Evolutionary conservation across 2,888 invertebrate genomes (phyloP), one percentile per base, ranked within the genome.

Genomic region (Orchesellides sinensis): DNA sequence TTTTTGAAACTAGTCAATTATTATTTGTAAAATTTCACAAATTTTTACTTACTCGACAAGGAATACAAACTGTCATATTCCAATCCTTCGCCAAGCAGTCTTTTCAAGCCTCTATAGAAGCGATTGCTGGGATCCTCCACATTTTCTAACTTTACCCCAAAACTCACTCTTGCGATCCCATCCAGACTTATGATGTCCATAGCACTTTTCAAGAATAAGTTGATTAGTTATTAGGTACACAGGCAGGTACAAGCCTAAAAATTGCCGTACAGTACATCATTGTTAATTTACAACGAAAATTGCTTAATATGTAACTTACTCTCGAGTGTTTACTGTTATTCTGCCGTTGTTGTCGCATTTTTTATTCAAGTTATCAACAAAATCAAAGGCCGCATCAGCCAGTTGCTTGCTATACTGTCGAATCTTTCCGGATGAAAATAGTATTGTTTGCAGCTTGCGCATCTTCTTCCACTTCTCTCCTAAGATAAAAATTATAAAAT

Each of bases 381-480:
- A 80, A 40, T 80, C 80, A 23, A 69, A 63, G 29, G 83, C 83
- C 6, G 80, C 79, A 12, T 80, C 72, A 17, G 63, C 47, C n/a
- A 83, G 45, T 21, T 63, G 66, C 19, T 40, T 69, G 56, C 32
- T 80, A 40, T 75, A 80, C 14, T 77, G 80, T 0, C 85, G 83
- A 27, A 80, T 85, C 25, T 81, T 77, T 10, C 81, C 85, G 65
- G 61, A 72, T 1, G 85, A 83, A 32, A 85, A 85, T 3, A 85
- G 47, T 0, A 73, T 40, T 6, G 85, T 83, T 54, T 83, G 75
- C 25, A 85, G n/a, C n/a, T 70, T 68, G 49, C 85, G n/a, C 52
- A 83, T 80, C n/a, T 80, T 73, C 63, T 78, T 85, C 85, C 85
- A 85, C 32, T 75, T 75, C n/a, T 83, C 83, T 8, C 83, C 84